These are phyloP conservation scores for Alsophila aescularia DNA, from an alignment of 2,888 invertebrate genomes.

Conservation along the genomic window DNA sequence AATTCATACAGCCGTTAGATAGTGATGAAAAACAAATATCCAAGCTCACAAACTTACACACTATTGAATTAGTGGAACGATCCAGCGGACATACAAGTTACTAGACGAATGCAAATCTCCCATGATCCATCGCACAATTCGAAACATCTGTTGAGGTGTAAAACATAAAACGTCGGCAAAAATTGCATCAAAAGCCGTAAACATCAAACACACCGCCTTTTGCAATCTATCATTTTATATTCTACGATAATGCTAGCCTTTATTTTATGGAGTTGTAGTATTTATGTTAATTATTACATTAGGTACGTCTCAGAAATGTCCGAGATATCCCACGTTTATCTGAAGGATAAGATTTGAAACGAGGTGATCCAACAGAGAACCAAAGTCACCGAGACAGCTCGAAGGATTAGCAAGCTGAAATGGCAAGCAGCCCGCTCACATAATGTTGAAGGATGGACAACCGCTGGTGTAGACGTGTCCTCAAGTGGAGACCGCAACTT, in stretches of 20 bases:
- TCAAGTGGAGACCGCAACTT: too few species aligned
- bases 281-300: not conserved
- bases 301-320: not conserved
- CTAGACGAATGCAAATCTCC: not conserved
- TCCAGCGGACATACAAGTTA: not conserved
- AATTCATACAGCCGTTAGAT: too few species aligned
- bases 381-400: too few species aligned
- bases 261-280: not conserved
- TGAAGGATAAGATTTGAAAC: too few species aligned
- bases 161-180: constrained; percentile 9
- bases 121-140: not conserved
- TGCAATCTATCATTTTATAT: not conserved
- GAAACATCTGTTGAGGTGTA: constrained; percentile 8
- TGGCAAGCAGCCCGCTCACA: too few species aligned
- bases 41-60: too few species aligned
- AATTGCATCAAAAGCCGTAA: not conserved
- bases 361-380: too few species aligned
- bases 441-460: too few species aligned
- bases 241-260: not conserved
- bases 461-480: too few species aligned
- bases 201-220: constrained; percentile 8
- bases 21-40: too few species aligned
- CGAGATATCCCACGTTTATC: too few species aligned
- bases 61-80: not conserved
- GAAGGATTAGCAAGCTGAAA: too few species aligned